Evolutionary conservation across 2,113 vertebrate genomes (phyloP).

Genomic region (Romanogobio albipinnatus): DNA sequence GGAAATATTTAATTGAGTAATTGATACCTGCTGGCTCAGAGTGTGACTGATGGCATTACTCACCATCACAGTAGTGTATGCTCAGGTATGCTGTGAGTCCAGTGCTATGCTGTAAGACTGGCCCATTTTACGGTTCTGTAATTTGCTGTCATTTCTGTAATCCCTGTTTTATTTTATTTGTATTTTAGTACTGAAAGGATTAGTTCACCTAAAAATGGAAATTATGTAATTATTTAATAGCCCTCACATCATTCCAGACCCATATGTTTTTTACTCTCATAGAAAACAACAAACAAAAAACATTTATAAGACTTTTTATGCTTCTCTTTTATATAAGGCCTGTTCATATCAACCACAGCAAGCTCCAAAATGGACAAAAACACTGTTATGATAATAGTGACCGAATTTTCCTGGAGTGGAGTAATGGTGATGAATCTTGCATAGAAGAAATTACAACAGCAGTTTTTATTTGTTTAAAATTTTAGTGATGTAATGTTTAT

Average conservation of each 20-base stretch:
- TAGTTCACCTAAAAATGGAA: background rate
- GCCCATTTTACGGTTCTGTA: background rate
- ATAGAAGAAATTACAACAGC: background rate
- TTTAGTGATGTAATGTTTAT: slow-evolving; percentile 2
- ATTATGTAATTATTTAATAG: background rate
- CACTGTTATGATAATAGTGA: background rate
- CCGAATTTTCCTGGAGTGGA: background rate
- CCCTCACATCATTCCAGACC: background rate
- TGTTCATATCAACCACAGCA: background rate
- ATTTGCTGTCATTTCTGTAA: slow-evolving; percentile 8
- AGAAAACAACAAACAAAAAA: background rate
- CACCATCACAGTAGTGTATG: background rate
- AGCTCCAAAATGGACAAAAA: background rate
- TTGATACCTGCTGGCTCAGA: slow-evolving; percentile 43
- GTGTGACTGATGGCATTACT: slow-evolving; percentile 32
- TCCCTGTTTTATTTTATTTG: background rate
- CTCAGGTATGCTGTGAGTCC: background rate
- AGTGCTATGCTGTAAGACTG: background rate
- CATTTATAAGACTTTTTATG: background rate
- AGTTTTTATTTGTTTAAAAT: background rate
- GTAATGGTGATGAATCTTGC: background rate
- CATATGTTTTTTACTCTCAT: background rate
- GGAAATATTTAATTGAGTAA: slow-evolving; percentile 44
- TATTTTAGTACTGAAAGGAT: slow-evolving; percentile 1
- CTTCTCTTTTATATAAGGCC: background rate